A percentile compares a stretch with the other conserved stretches of the same genome.
Conservation (phyloP, 2,888 invertebrate genomes). For the Acanthosepion esculentum region DNA sequence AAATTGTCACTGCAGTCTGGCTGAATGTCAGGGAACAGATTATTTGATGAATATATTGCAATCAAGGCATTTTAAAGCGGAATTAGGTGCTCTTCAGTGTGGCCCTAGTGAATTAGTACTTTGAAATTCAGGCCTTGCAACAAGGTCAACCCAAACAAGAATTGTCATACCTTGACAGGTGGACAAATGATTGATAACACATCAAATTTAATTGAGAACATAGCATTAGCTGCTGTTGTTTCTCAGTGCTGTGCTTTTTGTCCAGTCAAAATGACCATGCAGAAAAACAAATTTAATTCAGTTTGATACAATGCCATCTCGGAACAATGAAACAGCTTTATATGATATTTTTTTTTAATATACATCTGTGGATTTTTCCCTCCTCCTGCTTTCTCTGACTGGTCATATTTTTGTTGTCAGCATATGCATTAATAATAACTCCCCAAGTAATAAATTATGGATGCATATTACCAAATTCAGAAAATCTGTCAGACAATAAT, state of each 20-base stretch:
- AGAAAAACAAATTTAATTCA: neutral
- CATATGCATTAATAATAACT: neutral
- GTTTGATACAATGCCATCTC: neutral
- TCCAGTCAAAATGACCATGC: neutral
- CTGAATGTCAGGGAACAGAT: neutral
- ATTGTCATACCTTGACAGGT: conserved; percentile 22
- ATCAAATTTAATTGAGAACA: conserved; percentile 21
- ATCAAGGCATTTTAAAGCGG: neutral
- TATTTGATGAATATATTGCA: conserved; percentile 33
- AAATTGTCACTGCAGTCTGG: neutral
- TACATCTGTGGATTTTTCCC: neutral
- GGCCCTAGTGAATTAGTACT: neutral
- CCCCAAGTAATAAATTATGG: neutral
- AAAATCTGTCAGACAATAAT: neutral
- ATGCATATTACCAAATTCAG: neutral
- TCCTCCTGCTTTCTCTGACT: neutral
- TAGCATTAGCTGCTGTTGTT: conserved; percentile 18
- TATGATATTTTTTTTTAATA: neutral
- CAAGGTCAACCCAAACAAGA: neutral
- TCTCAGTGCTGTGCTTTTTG: neutral
- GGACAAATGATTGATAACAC: conserved; percentile 11
- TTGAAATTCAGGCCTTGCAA: neutral
- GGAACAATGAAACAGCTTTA: neutral
- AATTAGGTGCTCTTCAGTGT: neutral
- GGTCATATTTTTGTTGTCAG: conserved; percentile 17